These are phyloP conservation scores for cat (Felis catus) DNA, from an alignment of 2,113 vertebrate genomes.

Conservation along the genomic window DNA sequence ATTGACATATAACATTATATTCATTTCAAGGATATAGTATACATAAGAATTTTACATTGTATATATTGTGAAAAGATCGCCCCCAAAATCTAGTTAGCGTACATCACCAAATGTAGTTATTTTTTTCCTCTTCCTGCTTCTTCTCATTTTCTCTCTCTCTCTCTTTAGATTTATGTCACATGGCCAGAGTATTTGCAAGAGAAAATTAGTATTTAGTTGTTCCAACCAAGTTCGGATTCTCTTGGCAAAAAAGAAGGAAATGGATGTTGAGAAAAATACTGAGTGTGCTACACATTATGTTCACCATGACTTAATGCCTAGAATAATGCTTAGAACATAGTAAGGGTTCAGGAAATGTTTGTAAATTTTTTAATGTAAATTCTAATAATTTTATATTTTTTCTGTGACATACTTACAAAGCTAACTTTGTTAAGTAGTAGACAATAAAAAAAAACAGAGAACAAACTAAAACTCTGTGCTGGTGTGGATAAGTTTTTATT, in stretches of 20 bases:
- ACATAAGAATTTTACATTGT: neutral
- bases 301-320: neutral
- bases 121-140: neutral
- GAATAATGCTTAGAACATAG: neutral
- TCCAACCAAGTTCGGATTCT: neutral
- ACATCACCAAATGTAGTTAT: neutral
- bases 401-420: neutral
- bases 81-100: neutral
- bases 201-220: neutral
- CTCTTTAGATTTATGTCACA: neutral
- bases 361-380: neutral
- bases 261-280: neutral
- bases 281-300: neutral
- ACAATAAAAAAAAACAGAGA: neutral
- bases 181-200: neutral
- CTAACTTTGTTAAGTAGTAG: conserved; percentile 20
- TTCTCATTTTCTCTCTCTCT: neutral
- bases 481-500: neutral
- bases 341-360: neutral
- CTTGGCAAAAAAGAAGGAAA: neutral
- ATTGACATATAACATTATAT: neutral
- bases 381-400: neutral
- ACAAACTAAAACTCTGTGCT: neutral
- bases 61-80: neutral
- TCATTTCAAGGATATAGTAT: neutral